Base-by-base conservation (phyloP, 2,888 invertebrate species). In the Apoda limacodes region DNA sequence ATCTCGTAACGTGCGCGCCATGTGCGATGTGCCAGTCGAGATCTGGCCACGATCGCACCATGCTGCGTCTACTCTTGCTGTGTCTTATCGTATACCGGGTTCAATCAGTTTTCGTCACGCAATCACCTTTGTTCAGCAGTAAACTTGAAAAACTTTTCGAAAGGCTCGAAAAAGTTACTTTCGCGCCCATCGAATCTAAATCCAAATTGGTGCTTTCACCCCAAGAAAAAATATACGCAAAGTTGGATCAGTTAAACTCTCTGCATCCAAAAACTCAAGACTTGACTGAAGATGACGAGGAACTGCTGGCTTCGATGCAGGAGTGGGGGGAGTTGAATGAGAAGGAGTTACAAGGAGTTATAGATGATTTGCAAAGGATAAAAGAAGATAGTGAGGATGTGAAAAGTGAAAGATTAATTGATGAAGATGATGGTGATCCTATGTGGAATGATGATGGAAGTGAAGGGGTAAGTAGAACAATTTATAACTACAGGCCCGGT, bases 371-470 rank as follows among this genome's bases (percentile, higher is more conserved):
- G 38, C 68, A 71, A 48, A 41, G 46, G 35, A 50, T 68, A 41
- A 62, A 55, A 40, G 50, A 52, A 2, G 54, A 56, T 5, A 25
- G 25, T 2, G 50, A 50, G 3, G 51, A 61, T 1, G 55, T 50
- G 14, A 50, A 50, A 25, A 50, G 48, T 35, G 60, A 64, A 4
- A 46, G 55, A 37, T 25, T 54, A 13, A 37, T 39, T 2, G 64
- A 64, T 1, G 52, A 52, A 31, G 65, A 70, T 2, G 64, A 68
- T 29, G 50, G 45, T n/a, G 70, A 70, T 24, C 39, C 45, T 20
- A 62, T 62, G 13, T 70, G 68, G 59, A 60, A 60, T 39, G 75
- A 76, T 32, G 68, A 68, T 58, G 76, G 75, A 38, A 54, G 76
- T 64, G 12, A 15, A 22, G 3, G 22, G 3, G n/a, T 22, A 31